phyloP scores from a whole-genome alignment of 2,888 invertebrate species.

The Nemapogon koenigi region DNA sequence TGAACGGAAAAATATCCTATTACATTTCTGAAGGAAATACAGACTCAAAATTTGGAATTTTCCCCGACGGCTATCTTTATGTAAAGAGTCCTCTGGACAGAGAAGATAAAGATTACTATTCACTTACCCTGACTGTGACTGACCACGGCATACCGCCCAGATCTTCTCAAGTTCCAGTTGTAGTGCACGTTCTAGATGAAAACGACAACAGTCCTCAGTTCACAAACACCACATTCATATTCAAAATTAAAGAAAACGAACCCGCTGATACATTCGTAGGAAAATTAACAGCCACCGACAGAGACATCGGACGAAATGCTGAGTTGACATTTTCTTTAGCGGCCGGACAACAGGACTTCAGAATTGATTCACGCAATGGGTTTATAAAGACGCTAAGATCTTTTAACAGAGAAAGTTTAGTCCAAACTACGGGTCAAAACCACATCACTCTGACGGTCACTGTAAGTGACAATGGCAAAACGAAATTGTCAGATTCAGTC shows the following conservation, averaged over 20 bases:
- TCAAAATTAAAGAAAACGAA: constrained; percentile 88
- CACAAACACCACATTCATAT: constrained; percentile 87
- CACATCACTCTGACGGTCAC: constrained; percentile 84
- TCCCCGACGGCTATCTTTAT: constrained; percentile 93
- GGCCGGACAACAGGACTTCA: constrained; percentile 79
- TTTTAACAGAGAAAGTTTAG: constrained; percentile 89
- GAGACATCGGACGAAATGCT: constrained; percentile 90
- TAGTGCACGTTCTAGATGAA: constrained; percentile 93
- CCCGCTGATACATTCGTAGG: constrained; percentile 91
- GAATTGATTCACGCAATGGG: constrained; percentile 89
- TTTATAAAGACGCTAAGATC: constrained; percentile 84
- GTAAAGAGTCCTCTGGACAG: constrained; percentile 86
- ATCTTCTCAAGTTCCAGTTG: constrained; percentile 87
- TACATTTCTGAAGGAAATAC: constrained; percentile 85
- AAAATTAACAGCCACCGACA: constrained; percentile 87
- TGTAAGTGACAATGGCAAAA: constrained; percentile 84
- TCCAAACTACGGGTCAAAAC: constrained; percentile 78
- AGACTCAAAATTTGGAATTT: constrained; percentile 89
- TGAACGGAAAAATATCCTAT: constrained; percentile 81
- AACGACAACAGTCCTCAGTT: constrained; percentile 96
- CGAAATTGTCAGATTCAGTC: constrained; percentile 81
- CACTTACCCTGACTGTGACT: constrained; percentile 81
- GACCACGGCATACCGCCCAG: constrained; percentile 81
- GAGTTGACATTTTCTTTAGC: constrained; percentile 85
- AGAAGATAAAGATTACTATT: constrained; percentile 91